Evolutionary conservation across 2,113 vertebrate species (phyloP).

Genomic region (Boleophthalmus pectinirostris): DNA sequence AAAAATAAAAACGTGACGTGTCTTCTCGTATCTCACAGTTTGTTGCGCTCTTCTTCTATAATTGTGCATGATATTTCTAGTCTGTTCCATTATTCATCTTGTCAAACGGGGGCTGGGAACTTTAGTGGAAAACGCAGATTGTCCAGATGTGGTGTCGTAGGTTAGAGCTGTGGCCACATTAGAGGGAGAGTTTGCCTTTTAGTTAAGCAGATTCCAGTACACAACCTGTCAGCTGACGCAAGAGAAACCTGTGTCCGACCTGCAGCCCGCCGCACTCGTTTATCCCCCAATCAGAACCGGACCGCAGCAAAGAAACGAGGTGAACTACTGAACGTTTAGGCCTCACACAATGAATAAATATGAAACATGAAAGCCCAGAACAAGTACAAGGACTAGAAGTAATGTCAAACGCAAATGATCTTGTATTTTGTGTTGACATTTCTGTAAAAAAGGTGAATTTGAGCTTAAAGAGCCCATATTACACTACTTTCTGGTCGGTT

Average conservation of each 20-base stretch:
- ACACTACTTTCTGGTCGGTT: too few relatives aligned
- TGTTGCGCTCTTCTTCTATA: too few relatives aligned
- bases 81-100: not conserved
- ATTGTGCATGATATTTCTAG: too few relatives aligned
- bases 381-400: slow-evolving; percentile 4
- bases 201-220: not conserved
- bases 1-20: too few relatives aligned
- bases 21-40: too few relatives aligned
- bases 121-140: slow-evolving; percentile 23
- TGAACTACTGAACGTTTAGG: slow-evolving; percentile 11
- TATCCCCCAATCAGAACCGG: slow-evolving; percentile 24
- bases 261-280: not conserved
- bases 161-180: slow-evolving; percentile 9
- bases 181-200: not conserved
- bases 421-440: slow-evolving; percentile 19
- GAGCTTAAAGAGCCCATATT: slow-evolving; percentile 5
- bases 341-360: slow-evolving; percentile 4
- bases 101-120: not conserved
- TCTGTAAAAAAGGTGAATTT: slow-evolving; percentile 33
- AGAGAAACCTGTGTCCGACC: slow-evolving; percentile 14
- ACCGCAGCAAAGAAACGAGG: slow-evolving; percentile 12
- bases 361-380: not conserved
- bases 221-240: not conserved
- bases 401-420: not conserved
- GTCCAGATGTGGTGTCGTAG: slow-evolving; percentile 9